Conservation (phyloP, 2,888 invertebrate species). For the Cheilosia impressa region DNA sequence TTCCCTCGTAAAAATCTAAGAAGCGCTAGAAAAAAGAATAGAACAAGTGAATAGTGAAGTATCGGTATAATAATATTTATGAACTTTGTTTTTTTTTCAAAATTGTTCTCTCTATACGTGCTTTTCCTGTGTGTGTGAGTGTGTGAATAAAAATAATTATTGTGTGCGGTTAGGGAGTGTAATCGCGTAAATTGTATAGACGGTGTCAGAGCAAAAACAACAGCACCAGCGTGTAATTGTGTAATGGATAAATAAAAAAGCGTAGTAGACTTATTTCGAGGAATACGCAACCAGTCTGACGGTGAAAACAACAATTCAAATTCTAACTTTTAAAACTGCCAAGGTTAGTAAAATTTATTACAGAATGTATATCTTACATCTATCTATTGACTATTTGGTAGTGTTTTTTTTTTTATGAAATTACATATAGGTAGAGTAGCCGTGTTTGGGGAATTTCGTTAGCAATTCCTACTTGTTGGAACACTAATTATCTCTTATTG, state of each 20-base stretch:
- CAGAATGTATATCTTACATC: neutral
- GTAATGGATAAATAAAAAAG: slow-evolving; percentile 3
- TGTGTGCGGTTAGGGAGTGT: slow-evolving; percentile 31
- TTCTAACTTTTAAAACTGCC: slow-evolving; percentile 56
- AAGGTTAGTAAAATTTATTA: slow-evolving; percentile 63
- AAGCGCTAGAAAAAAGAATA: neutral
- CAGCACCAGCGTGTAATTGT: slow-evolving; percentile 12
- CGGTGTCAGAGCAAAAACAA: slow-evolving; percentile 6
- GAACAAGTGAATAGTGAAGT: slow-evolving; percentile 34
- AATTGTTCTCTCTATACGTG: neutral
- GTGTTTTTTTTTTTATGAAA: neutral
- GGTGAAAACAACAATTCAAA: slow-evolving; percentile 46
- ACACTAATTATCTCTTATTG: neutral
- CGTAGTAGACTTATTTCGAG: neutral
- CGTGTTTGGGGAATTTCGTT: too few species aligned
- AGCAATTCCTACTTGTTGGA: too few species aligned
- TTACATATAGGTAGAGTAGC: too few species aligned
- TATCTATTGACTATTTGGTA: neutral
- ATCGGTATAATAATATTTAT: slow-evolving; percentile 47
- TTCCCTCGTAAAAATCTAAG: neutral
- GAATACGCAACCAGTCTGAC: neutral
- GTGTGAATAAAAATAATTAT: neutral
- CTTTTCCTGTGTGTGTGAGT: neutral
- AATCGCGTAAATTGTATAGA: slow-evolving; percentile 7
- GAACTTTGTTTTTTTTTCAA: slow-evolving; percentile 16